Conservation (phyloP, 2,113 vertebrate species). For the Cichladusa arquata region DNA sequence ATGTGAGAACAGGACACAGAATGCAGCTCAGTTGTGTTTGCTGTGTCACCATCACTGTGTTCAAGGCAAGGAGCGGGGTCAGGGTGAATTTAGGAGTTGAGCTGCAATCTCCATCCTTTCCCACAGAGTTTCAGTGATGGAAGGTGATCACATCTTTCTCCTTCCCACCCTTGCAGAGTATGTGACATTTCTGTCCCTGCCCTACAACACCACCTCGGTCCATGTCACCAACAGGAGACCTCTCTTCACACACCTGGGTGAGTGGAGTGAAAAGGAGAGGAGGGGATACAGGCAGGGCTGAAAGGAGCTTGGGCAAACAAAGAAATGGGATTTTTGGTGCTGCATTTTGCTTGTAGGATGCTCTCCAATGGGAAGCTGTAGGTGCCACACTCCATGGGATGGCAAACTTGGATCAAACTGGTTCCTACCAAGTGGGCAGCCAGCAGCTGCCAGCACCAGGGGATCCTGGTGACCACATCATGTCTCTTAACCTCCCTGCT, state of each 20-base stretch:
- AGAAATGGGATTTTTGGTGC: not conserved
- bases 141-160: not conserved
- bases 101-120: not conserved
- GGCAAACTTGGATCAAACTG: not conserved
- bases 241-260: conserved; percentile 93
- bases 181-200: conserved; percentile 83
- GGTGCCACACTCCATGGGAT: not conserved
- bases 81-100: not conserved
- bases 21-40: not conserved
- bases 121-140: not conserved
- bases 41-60: not conserved
- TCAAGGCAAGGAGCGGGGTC: not conserved
- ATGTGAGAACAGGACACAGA: not conserved
- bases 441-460: not conserved
- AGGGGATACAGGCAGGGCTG: not conserved
- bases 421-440: not conserved
- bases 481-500: not conserved
- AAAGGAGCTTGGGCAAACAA: not conserved
- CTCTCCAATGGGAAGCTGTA: not conserved
- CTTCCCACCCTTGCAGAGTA: conserved; percentile 79
- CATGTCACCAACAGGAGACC: conserved; percentile 82
- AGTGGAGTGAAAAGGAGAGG: conserved; percentile 17
- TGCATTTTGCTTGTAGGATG: not conserved
- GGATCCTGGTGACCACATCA: not conserved
- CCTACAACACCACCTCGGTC: conserved; percentile 78